Evolutionary conservation across 2,113 vertebrate species (phyloP), one percentile per base, ranked within the genome.

Genomic region (Tor tambroides): DNA sequence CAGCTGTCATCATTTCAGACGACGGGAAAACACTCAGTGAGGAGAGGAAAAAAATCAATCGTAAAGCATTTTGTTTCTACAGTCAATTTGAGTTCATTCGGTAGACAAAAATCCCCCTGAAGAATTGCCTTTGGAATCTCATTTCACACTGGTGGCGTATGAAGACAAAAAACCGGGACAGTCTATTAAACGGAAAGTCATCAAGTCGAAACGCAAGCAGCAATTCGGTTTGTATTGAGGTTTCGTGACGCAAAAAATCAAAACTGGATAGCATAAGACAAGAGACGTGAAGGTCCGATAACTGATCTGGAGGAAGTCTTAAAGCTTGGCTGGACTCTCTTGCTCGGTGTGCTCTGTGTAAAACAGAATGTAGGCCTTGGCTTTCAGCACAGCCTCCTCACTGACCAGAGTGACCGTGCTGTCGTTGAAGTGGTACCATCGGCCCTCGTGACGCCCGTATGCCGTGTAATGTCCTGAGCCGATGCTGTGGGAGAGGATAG

Each of bases 401-500:
- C 94, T 97, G 0, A 97, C 96, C 93, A 97, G 89, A 23, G 96
- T 98, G 67, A 99, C 98, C 46, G 98, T 99, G 90, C 98, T 98
- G 96, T 99, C 98, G 1, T 99, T 99, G 94, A 99, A 99, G 88
- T 99, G 98, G 95, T 97, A 99, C 98, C 98, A 99, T 85, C 93
- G 94, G 46, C 96, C 96, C 89, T 97, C 96, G 0, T 99, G 97
- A 26, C 94, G 93, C 19, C 97, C 97, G 0, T 99, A 99, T 0
- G 98, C 98, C 0, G 98, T 99, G 89, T 99, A 99, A 94, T 99
- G 98, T 74, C 98, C 98, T 0, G 98, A 99, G 88, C 97, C 98
- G 0, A 99, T 97, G 35, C 98, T 98, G 93, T 23, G 19, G 43
- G 6, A 67, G 41, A 76, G 23, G 21, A 85, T 7, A 17, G 41